Base-by-base conservation (phyloP, 2,888 invertebrate genomes). In the Tenthredo notha region DNA sequence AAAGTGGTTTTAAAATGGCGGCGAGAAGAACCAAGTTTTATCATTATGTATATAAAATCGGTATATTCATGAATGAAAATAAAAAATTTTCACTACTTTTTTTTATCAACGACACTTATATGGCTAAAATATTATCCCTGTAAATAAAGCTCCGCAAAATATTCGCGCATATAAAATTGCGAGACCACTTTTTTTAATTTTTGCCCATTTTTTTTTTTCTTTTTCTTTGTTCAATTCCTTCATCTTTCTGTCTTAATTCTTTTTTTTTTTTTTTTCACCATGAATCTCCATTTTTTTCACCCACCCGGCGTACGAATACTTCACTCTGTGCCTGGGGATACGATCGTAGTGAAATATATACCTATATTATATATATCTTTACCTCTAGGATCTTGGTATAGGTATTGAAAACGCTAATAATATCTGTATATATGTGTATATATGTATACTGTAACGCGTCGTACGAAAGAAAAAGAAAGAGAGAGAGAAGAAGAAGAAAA, bases 1-100 rank as follows among this genome's bases (percentile, higher is more conserved):
- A 47, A 70, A 70, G 65, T 40, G 65, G 65, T 67, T 83, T 83
- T 70, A 70, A 83, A 83, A 83, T 83, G 83, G 83, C 83, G 67
- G 83, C 83, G 61, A 65, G 29, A 58, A 50, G 47, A 47, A 29
- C 50, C 67, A 29, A 70, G 70, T 83, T 80, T 80, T 21, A 61
- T 37, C n/a, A 18, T 58, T 40, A 58, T 37, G 18, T 7, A 47
- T 18, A 18, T 25, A 21, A 40, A n/a, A 43, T 43, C n/a, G 15
- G 37, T 40, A 40, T 33, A 21, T 74, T 15, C 21, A 21, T 43
- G 21, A 33, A 72, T 72, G n/a, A 4, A 67, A 33, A 67, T 67
- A 5, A 67, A 33, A 18, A 18, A 18, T 33, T 33, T 67, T 18
- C 29, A n/a, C n/a, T 18, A 40, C 21, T 15, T 25, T 25, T 12